These are phyloP conservation scores for Drosophila nigrodunni DNA, from an alignment of 1,140 invertebrate species.

Conservation along the genomic window DNA sequence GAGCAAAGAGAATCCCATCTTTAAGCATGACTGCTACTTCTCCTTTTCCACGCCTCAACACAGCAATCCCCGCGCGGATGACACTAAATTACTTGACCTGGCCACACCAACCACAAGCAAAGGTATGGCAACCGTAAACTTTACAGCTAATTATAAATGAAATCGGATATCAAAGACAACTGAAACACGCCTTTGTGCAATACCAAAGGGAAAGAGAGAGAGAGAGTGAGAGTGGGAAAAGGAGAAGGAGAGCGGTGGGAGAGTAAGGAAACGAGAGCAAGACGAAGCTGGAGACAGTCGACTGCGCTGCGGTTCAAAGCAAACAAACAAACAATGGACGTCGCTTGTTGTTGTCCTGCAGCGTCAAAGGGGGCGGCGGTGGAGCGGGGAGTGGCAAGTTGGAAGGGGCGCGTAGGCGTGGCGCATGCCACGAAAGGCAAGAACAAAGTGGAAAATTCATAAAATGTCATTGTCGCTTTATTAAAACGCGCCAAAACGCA, in stretches of 20 bases:
- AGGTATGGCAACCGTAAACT: conserved; percentile 78
- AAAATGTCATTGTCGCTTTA: conserved; percentile 82
- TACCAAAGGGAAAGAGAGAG: conserved; percentile 12
- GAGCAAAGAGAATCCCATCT: too few species aligned
- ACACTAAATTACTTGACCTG: conserved; percentile 74
- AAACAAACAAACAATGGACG: conserved; percentile 80
- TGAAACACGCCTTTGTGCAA: conserved; percentile 71
- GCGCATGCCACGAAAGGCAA: conserved; percentile 44
- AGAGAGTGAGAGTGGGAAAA: background rate
- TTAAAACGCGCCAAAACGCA: conserved; percentile 80
- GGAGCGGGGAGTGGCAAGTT: background rate
- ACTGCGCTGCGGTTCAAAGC: conserved; percentile 62
- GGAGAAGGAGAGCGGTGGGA: too few species aligned
- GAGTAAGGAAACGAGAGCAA: background rate
- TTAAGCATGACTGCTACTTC: too few species aligned
- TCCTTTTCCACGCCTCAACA: too few species aligned
- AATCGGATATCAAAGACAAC: conserved; percentile 79
- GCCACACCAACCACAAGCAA: conserved; percentile 70
- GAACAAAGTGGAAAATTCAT: conserved; percentile 82
- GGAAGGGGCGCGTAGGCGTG: conserved; percentile 4
- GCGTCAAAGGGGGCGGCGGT: background rate
- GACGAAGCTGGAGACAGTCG: conserved; percentile 47
- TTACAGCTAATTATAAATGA: conserved; percentile 81
- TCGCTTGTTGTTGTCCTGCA: conserved; percentile 40
- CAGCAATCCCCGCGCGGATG: conserved; percentile 6